Conservation (phyloP, 2,113 vertebrate genomes). For the Rhodinocichla rosea region DNA sequence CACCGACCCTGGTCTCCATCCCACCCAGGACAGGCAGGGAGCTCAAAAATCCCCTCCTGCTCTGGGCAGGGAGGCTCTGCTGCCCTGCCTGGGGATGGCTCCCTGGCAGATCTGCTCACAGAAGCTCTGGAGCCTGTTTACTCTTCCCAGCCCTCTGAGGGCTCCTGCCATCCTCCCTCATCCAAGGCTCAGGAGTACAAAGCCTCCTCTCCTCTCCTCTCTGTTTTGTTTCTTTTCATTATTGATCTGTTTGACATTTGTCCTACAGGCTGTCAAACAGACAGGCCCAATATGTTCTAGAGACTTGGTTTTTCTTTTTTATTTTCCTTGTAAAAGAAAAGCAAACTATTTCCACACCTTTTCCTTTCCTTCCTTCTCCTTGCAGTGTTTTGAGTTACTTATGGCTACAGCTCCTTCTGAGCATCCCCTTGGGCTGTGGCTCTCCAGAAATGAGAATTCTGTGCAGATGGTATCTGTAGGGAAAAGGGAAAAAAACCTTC, state of each 20-base stretch:
- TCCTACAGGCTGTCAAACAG: neutral
- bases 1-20: neutral
- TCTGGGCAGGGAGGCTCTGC: neutral
- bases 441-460: slow-evolving; percentile 38
- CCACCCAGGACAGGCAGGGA: neutral
- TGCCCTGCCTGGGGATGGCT: neutral
- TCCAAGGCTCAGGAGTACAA: neutral
- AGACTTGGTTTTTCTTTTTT: neutral
- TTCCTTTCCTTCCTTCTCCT: neutral
- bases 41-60: neutral
- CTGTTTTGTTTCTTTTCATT: neutral
- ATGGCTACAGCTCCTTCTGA: neutral
- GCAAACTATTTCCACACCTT: neutral
- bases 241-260: neutral
- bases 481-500: neutral
- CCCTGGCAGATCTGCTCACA: neutral
- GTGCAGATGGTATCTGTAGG: slow-evolving; percentile 9
- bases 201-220: neutral
- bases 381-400: neutral
- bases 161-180: neutral
- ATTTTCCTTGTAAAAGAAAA: neutral
- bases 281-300: neutral
- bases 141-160: neutral
- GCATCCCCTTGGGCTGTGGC: slow-evolving; percentile 15
- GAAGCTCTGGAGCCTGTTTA: neutral